A percentile compares a stretch with the other conserved stretches of the same genome.
These are phyloP conservation scores for Hyphantria cunea DNA, from an alignment of 1,140 invertebrate genomes.

Conservation along the genomic window DNA sequence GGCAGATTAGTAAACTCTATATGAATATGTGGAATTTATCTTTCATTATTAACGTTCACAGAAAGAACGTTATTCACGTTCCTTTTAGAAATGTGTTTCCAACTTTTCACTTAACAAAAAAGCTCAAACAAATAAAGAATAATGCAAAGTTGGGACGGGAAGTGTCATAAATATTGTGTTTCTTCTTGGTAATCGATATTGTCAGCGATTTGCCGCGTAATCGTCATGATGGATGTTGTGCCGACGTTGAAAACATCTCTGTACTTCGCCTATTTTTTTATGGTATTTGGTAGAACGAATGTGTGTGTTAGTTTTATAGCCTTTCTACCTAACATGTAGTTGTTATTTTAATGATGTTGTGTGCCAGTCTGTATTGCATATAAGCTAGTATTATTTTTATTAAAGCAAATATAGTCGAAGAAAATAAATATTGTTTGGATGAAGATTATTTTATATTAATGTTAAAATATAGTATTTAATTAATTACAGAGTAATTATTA, in stretches of 20 bases:
- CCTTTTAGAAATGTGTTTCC: constrained; percentile 31
- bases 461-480: too few species aligned
- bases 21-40: too few species aligned
- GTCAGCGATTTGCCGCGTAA: constrained; percentile 58
- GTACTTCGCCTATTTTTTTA: constrained; percentile 40
- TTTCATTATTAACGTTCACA: too few species aligned
- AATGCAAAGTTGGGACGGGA: constrained; percentile 39
- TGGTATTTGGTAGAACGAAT: not conserved
- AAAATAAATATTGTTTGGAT: not conserved
- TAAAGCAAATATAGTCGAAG: not conserved
- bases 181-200: constrained; percentile 53
- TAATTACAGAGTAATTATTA: too few species aligned
- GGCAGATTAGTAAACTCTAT: too few species aligned
- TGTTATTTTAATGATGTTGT: not conserved
- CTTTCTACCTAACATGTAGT: too few species aligned
- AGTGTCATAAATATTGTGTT: constrained; percentile 60
- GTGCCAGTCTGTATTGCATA: too few species aligned
- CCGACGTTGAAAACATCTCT: constrained; percentile 43
- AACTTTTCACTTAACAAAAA: constrained; percentile 34
- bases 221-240: constrained; percentile 53
- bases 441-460: too few species aligned
- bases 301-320: constrained; percentile 1
- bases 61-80: too few species aligned
- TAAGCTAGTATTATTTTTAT: not conserved
- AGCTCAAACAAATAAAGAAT: constrained; percentile 45